Evolutionary conservation across 1,140 invertebrate species (phyloP).

Genomic region (Gyrodactylus salaris): DNA sequence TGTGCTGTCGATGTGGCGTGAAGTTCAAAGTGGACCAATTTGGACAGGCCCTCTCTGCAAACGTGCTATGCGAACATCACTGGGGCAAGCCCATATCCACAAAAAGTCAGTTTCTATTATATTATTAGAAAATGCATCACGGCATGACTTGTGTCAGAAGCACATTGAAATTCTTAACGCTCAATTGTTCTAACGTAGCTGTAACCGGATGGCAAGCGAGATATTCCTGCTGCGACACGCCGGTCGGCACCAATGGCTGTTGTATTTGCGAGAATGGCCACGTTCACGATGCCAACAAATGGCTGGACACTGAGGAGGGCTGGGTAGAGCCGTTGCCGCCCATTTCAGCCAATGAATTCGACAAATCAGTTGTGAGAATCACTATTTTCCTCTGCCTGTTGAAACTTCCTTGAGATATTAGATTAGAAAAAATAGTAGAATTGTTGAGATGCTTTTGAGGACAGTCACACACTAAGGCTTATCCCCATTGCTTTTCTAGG

Average conservation of each 20-base stretch:
- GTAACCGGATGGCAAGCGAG: neutral
- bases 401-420: neutral
- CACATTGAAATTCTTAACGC: too few species aligned
- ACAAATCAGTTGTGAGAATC: neutral
- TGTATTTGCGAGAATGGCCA: neutral
- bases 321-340: neutral
- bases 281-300: neutral
- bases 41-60: neutral
- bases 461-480: too few species aligned
- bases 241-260: neutral
- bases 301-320: neutral
- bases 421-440: too few species aligned
- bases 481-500: too few species aligned
- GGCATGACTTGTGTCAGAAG: too few species aligned
- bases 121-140: neutral
- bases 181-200: too few species aligned
- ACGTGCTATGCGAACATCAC: neutral
- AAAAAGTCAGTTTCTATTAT: neutral
- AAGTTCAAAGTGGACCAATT: neutral
- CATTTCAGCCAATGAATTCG: neutral
- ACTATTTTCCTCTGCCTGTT: neutral
- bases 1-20: neutral
- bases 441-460: too few species aligned
- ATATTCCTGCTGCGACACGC: neutral
- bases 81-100: neutral